Conservation (phyloP, 2,113 vertebrate species). For the Trogon melanurus region DNA sequence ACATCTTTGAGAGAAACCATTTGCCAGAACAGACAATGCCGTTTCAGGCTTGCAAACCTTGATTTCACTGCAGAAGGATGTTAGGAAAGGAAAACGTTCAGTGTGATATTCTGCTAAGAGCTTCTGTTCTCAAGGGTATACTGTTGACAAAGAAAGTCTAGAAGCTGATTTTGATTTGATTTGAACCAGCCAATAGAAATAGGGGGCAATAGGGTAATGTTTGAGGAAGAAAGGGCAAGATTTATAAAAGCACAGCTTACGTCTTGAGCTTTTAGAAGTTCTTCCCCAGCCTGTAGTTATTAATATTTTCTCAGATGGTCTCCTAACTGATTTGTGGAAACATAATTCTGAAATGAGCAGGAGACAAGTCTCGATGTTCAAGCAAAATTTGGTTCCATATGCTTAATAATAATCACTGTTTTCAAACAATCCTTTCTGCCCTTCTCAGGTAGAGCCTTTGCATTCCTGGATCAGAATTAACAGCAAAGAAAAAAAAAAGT, state of each 20-base stretch:
- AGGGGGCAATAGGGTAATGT: not conserved
- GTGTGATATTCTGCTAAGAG: not conserved
- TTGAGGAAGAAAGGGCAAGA: not conserved
- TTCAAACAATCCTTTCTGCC: not conserved
- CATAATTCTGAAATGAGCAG: not conserved
- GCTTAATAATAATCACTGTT: not conserved
- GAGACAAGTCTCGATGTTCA: not conserved
- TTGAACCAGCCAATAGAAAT: not conserved
- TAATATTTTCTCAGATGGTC: not conserved
- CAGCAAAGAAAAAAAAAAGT: not conserved
- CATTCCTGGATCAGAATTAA: not conserved
- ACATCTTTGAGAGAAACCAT: not conserved
- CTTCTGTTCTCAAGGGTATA: not conserved
- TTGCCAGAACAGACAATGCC: not conserved
- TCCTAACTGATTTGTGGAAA: not conserved
- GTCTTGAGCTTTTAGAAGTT: not conserved
- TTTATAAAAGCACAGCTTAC: not conserved
- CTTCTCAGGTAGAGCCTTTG: not conserved
- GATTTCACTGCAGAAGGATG: not conserved
- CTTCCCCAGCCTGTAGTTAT: not conserved
- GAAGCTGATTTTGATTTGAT: not conserved
- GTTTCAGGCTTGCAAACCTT: not conserved
- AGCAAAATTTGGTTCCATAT: not conserved
- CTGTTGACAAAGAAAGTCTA: not conserved
- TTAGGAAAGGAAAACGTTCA: not conserved